These are phyloP conservation scores for Macrosiphum euphorbiae DNA, from an alignment of 2,888 invertebrate genomes.

Conservation along the genomic window DNA sequence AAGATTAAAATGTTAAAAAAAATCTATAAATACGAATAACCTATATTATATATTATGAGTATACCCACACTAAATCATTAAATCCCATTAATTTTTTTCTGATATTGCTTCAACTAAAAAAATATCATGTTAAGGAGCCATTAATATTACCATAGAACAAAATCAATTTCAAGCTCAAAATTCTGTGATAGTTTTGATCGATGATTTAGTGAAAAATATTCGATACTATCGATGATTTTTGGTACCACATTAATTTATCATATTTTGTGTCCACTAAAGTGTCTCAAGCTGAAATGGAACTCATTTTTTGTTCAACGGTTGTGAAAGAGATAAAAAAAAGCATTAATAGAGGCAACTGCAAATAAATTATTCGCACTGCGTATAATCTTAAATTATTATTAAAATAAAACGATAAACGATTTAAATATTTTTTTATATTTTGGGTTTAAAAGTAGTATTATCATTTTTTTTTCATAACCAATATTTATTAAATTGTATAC, in stretches of 20 bases:
- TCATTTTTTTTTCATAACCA: background rate
- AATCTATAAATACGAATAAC: background rate
- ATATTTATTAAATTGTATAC: constrained; percentile 15
- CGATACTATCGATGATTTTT: background rate
- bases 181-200: background rate
- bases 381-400: background rate
- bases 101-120: background rate
- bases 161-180: background rate
- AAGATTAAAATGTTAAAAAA: background rate
- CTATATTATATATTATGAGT: background rate
- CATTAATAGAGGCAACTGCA: background rate
- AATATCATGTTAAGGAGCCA: background rate
- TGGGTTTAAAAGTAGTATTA: background rate
- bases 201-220: background rate
- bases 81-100: background rate
- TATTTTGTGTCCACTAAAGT: background rate
- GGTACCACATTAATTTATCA: background rate
- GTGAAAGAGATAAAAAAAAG: background rate
- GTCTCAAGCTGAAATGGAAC: background rate
- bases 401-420: background rate
- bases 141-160: background rate
- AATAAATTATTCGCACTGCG: background rate
- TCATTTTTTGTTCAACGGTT: background rate
- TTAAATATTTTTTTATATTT: constrained; percentile 1
- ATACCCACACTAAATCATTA: background rate